These are phyloP conservation scores for Bibio marci DNA, from an alignment of 2,888 invertebrate species.

Conservation along the genomic window DNA sequence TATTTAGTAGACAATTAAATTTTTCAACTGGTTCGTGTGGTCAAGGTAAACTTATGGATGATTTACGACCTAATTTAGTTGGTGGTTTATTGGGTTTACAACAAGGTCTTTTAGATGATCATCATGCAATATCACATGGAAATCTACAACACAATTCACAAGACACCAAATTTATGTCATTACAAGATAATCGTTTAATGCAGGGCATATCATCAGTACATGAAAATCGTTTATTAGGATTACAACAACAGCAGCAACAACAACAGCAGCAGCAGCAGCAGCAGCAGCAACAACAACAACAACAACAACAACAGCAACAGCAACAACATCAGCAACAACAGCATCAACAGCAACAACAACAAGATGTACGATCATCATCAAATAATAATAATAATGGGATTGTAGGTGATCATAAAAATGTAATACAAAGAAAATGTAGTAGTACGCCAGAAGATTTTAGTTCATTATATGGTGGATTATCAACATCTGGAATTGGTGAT, in stretches of 20 bases:
- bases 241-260: slow-evolving; percentile 9
- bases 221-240: slow-evolving; percentile 27
- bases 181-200: slow-evolving; percentile 31
- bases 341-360: not conserved
- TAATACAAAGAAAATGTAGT: slow-evolving; percentile 50
- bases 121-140: slow-evolving; percentile 36
- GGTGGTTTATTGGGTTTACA: slow-evolving; percentile 63
- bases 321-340: too few relatives aligned
- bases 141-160: slow-evolving; percentile 31
- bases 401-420: slow-evolving; percentile 27
- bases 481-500: slow-evolving; percentile 29
- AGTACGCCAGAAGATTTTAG: slow-evolving; percentile 80
- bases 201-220: slow-evolving; percentile 22
- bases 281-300: not conserved
- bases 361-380: slow-evolving; percentile 4
- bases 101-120: slow-evolving; percentile 63
- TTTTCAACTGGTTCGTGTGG: slow-evolving; percentile 55
- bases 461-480: slow-evolving; percentile 57
- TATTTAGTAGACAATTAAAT: slow-evolving; percentile 76
- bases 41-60: slow-evolving; percentile 73
- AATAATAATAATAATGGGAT: slow-evolving; percentile 10
- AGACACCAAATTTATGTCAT: slow-evolving; percentile 32
- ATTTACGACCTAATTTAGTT: slow-evolving; percentile 64
- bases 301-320: not conserved
- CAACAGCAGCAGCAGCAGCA: slow-evolving; percentile 1